A percentile compares a stretch with the other conserved stretches of the same genome.
These are phyloP conservation scores for Oplegnathus fasciatus DNA, from an alignment of 2,113 vertebrate genomes.

Conservation along the genomic window DNA sequence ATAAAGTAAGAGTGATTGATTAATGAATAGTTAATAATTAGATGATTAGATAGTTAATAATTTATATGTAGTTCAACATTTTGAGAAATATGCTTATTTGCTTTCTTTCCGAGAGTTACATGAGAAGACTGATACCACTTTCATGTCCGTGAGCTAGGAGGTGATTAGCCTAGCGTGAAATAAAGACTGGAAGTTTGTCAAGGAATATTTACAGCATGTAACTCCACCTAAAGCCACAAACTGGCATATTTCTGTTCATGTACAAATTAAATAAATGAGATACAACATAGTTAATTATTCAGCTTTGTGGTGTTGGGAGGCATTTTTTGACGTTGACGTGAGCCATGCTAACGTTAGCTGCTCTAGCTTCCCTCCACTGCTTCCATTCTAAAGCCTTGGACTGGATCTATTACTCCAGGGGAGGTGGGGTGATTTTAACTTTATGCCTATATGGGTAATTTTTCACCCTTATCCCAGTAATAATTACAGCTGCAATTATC, in stretches of 20 bases:
- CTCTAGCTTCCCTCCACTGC: not conserved
- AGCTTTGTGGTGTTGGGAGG: not conserved
- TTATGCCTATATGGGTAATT: not conserved
- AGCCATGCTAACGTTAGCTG: not conserved
- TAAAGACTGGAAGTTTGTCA: not conserved
- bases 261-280: not conserved
- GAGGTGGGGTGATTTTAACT: not conserved
- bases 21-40: not conserved
- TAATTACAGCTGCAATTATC: not conserved
- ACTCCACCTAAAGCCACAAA: not conserved
- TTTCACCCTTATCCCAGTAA: not conserved
- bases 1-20: constrained; percentile 87
- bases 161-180: not conserved
- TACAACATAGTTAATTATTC: not conserved
- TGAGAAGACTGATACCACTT: not conserved
- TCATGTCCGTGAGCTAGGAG: not conserved
- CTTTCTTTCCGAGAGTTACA: too few species aligned
- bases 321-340: not conserved
- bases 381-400: not conserved
- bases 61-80: not conserved
- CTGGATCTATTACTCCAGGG: not conserved
- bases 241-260: not conserved
- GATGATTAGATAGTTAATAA: not conserved
- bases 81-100: not conserved
- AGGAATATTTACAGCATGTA: not conserved